Evolutionary conservation across 2,888 invertebrate genomes (phyloP), one percentile per base, ranked within the genome.

Genomic region (Hirtodrosophila trivittata): DNA sequence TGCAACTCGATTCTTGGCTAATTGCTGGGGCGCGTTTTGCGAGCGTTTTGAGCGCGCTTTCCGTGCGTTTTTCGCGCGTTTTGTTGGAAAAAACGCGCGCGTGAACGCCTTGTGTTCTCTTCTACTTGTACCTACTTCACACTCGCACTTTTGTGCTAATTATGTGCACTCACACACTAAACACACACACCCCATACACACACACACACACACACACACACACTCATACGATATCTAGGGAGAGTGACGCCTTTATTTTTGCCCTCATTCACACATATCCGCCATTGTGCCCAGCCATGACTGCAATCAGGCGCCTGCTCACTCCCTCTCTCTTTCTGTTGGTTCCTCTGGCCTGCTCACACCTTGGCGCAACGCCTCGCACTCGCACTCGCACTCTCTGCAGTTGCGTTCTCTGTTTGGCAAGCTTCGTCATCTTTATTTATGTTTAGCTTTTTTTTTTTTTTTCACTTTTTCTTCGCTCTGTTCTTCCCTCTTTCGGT

Each of bases 261-360:
- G 75, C 82, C 75, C 83, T 83, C 72, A 66, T 83, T 85, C 76
- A 72, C 87, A 83, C 84, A 86, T 83, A 75, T 77, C 87, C 84
- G 87, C 84, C 87, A 86, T 87, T 86, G 81, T 66, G 86, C 73
- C 69, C 86, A 86, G 86, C 85, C 87, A 85, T 87, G 67, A 75
- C 72, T 70, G 74, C 72, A 66, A 30, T 63, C 59, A 32, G 60
- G 66, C 65, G 62, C 59, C 72, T 55, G 49, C 52, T 39, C 35
- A 10, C 41, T 49, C 47, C 21, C 18, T 16, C 35, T 32, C 39
- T 51, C 26, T 14, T 32, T 14, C 43, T 35, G 32, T 33, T 14
- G 8, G 25, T 47, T n/a, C 30, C 46, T 38, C 57, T 43, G 33
- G 33, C 49, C 38, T 21, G 30, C 37, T 54, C 26, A 49, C 55